These are phyloP conservation scores for Anguilla megastoma DNA, from an alignment of 2,797 vertebrate species.

Conservation along the genomic window DNA sequence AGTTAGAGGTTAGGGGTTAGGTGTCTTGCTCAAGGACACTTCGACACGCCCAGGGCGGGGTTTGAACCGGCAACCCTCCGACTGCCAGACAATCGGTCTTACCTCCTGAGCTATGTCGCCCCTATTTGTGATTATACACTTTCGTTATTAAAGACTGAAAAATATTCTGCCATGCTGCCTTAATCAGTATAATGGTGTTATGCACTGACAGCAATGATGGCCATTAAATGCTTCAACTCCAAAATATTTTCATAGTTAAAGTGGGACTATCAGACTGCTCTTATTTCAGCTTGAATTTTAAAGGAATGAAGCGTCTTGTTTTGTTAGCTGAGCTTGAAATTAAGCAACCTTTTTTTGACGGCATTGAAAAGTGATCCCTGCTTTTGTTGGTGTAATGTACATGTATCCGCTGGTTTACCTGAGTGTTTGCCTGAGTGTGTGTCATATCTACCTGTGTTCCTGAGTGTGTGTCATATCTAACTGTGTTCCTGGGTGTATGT, in stretches of 20 bases:
- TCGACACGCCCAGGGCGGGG: too few species aligned
- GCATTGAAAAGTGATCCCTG: background rate
- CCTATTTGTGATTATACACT: background rate
- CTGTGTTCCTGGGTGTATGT: background rate
- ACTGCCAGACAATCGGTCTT: too few species aligned
- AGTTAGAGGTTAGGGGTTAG: too few species aligned
- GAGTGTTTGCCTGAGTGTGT: background rate
- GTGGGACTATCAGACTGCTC: too few species aligned
- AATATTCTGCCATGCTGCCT: too few species aligned
- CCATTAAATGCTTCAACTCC: too few species aligned
- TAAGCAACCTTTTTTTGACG: too few species aligned
- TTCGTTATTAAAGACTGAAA: background rate
- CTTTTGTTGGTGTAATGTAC: background rate
- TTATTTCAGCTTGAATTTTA: background rate
- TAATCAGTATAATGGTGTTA: background rate
- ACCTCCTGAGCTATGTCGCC: too few species aligned
- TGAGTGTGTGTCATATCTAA: background rate
- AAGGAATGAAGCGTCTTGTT: background rate
- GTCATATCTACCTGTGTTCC: background rate
- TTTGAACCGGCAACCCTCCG: too few species aligned
- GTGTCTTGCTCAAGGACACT: too few species aligned
- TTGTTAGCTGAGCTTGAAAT: background rate
- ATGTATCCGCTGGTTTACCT: background rate
- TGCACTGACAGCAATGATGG: background rate
- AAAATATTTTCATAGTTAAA: too few species aligned